These are phyloP conservation scores for Prosapia bicincta DNA, from an alignment of 2,888 invertebrate species.

Conservation along the genomic window DNA sequence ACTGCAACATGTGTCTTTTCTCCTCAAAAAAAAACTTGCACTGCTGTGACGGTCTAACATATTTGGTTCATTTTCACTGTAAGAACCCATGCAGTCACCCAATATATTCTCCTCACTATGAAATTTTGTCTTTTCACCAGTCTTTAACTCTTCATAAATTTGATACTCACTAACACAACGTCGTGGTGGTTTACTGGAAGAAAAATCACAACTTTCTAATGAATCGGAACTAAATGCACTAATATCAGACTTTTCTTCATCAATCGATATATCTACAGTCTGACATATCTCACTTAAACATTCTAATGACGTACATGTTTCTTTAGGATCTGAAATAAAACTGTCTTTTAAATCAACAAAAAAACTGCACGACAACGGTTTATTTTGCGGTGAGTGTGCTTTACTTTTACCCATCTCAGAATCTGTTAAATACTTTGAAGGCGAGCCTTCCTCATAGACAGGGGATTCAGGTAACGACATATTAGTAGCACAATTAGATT, in stretches of 20 bases:
- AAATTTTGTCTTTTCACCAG: slow-evolving; percentile 37
- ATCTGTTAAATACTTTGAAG: slow-evolving; percentile 47
- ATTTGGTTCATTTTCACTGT: slow-evolving; percentile 28
- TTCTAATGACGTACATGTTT: slow-evolving; percentile 36
- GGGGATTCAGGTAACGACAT: slow-evolving; percentile 77
- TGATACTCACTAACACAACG: slow-evolving; percentile 76
- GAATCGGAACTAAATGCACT: slow-evolving; percentile 78
- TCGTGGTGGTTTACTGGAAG: slow-evolving; percentile 51
- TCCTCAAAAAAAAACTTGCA: slow-evolving; percentile 76
- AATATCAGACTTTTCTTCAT: slow-evolving; percentile 34
- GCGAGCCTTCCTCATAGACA: slow-evolving; percentile 68
- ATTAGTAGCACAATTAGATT: slow-evolving; percentile 41
- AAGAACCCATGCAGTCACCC: slow-evolving; percentile 29
- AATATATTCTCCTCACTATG: slow-evolving; percentile 41
- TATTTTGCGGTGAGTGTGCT: slow-evolving; percentile 7
- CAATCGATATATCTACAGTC: slow-evolving; percentile 24
- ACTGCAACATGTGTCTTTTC: slow-evolving; percentile 60
- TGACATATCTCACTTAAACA: slow-evolving; percentile 36
- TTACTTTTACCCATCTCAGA: slow-evolving; percentile 37
- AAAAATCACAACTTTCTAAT: slow-evolving; percentile 60
- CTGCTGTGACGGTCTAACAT: slow-evolving; percentile 52
- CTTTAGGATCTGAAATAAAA: slow-evolving; percentile 27
- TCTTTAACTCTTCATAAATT: slow-evolving; percentile 47
- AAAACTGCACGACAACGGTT: slow-evolving; percentile 39
- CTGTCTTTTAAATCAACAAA: slow-evolving; percentile 38